Evolutionary conservation across 1,140 invertebrate genomes (phyloP).

Genomic region (Heliconius nattereri): DNA sequence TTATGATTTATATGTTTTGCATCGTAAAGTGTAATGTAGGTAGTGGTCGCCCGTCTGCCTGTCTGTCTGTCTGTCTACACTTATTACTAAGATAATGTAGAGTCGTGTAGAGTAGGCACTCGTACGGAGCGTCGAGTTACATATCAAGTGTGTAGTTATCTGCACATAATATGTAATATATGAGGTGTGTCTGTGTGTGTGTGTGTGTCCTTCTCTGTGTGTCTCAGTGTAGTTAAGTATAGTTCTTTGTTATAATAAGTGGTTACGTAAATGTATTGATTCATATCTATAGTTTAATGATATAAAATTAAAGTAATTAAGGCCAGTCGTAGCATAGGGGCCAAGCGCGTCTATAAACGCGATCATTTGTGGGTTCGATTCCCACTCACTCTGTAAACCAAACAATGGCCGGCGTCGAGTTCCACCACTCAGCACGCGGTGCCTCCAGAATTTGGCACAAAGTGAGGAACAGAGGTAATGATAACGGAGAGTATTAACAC

Average conservation of each 20-base stretch:
- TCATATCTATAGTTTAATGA: neutral
- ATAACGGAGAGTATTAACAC: too few relatives aligned
- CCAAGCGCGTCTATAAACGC: too few relatives aligned
- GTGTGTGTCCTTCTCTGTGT: too few relatives aligned
- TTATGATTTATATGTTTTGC: neutral
- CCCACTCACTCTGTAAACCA: too few relatives aligned
- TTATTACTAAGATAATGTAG: neutral
- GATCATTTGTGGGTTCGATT: too few relatives aligned
- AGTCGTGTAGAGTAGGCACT: neutral
- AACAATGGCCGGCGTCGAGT: too few relatives aligned
- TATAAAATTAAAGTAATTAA: neutral
- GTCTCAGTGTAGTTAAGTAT: too few relatives aligned
- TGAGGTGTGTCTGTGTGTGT: neutral
- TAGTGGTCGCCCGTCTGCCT: constrained; percentile 37
- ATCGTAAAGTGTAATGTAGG: constrained; percentile 29
- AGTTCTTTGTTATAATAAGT: neutral
- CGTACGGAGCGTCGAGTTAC: neutral
- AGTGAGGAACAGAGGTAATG: too few relatives aligned
- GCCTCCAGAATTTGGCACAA: too few relatives aligned
- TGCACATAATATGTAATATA: neutral
- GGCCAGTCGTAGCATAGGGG: too few relatives aligned
- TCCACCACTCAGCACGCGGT: too few relatives aligned
- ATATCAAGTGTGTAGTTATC: constrained; percentile 12
- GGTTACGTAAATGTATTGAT: neutral
- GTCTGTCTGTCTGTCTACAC: neutral